Evolutionary conservation across 2,888 invertebrate species (phyloP).

Genomic region (Ectemnius cavifrons): DNA sequence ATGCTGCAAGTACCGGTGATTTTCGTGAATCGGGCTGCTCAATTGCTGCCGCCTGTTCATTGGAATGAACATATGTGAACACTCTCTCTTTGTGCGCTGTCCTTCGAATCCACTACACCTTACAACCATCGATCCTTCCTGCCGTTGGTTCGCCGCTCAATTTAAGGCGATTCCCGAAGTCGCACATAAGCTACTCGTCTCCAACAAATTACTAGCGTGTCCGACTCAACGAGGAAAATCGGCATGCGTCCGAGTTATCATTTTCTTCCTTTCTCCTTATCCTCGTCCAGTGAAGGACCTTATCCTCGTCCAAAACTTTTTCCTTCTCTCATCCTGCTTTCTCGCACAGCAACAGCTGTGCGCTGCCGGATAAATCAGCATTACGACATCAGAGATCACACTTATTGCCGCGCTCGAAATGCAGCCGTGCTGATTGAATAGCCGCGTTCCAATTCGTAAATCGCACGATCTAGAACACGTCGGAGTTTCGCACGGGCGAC

Average conservation of each 20-base stretch:
- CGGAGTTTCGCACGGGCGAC: neutral
- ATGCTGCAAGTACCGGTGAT: slow-evolving; percentile 30
- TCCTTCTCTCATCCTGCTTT: no score
- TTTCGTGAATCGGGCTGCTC: slow-evolving; percentile 14
- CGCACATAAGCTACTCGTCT: slow-evolving; percentile 28
- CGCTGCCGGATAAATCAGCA: no score
- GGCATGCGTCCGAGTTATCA: neutral
- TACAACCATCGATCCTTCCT: neutral
- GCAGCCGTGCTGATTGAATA: slow-evolving; percentile 6
- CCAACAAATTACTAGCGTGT: neutral
- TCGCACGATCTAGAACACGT: slow-evolving; percentile 57
- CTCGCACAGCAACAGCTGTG: no score
- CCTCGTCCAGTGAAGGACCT: neutral
- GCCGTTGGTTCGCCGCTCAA: slow-evolving; percentile 41
- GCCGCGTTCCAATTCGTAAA: slow-evolving; percentile 69
- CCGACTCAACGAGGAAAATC: slow-evolving; percentile 20
- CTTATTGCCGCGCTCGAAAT: no score
- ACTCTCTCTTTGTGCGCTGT: neutral
- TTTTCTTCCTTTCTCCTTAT: neutral
- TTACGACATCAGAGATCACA: no score
- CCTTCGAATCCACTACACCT: no score
- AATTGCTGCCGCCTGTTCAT: no score
- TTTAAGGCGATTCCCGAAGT: slow-evolving; percentile 41
- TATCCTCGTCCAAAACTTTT: no score
- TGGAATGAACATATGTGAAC: no score